Evolutionary conservation across 2,797 vertebrate species (phyloP).

Genomic region (Megaceryle alcyon): DNA sequence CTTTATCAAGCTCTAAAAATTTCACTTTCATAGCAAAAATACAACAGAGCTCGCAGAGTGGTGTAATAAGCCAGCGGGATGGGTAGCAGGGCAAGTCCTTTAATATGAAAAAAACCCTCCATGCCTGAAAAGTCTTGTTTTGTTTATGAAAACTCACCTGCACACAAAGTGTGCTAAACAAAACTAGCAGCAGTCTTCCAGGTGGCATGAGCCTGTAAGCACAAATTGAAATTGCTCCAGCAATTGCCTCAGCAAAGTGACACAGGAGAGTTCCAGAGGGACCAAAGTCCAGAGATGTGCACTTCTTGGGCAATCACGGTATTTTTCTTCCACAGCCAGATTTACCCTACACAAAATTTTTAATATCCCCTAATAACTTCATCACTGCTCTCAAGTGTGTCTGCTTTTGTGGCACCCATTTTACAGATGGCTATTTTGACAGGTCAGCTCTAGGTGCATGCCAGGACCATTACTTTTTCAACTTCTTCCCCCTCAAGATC

Average conservation of each 20-base stretch:
- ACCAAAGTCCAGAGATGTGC: neutral
- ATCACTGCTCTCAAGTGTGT: neutral
- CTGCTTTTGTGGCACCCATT: neutral
- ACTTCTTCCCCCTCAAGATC: neutral
- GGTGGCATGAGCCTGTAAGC: neutral
- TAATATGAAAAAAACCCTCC: neutral
- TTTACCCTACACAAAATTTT: neutral
- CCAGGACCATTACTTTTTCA: neutral
- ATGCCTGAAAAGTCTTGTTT: neutral
- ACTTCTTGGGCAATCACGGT: neutral
- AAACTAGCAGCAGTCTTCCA: neutral
- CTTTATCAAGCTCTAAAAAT: neutral
- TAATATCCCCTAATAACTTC: neutral
- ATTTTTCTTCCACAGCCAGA: neutral
- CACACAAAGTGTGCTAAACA: neutral
- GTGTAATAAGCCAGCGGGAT: neutral
- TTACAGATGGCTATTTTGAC: neutral
- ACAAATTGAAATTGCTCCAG: rapidly evolving
- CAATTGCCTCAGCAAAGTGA: neutral
- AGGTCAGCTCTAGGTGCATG: neutral
- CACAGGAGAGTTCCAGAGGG: neutral
- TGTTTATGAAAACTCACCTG: neutral
- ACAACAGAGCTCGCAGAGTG: neutral
- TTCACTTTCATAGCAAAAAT: neutral
- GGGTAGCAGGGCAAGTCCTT: neutral